Evolutionary conservation across 2,888 invertebrate genomes (phyloP).

Genomic region (Epinotia brunnichana): DNA sequence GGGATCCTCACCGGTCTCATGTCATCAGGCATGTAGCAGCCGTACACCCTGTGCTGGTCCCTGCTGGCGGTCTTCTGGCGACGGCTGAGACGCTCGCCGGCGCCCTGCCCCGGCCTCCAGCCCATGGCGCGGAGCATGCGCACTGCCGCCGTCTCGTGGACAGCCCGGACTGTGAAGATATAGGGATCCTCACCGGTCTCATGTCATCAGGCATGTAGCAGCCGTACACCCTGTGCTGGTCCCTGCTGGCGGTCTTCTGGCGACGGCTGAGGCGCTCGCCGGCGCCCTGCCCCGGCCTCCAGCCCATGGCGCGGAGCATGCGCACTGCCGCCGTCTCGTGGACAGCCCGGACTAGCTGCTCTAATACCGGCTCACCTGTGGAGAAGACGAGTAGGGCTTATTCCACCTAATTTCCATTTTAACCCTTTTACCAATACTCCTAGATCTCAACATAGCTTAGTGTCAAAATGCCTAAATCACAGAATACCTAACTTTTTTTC

Average conservation of each 20-base stretch:
- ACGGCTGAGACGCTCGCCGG: not conserved
- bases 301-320: slow-evolving; percentile 95
- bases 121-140: no score
- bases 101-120: no score
- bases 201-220: slow-evolving; percentile 75
- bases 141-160: not conserved
- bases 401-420: no score
- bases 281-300: slow-evolving; percentile 94
- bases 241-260: slow-evolving; percentile 61
- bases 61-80: not conserved
- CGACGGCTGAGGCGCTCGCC: slow-evolving; percentile 80
- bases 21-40: not conserved
- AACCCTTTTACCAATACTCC: no score
- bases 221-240: slow-evolving; percentile 72
- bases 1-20: not conserved
- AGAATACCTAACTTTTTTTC: no score
- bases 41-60: not conserved
- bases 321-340: slow-evolving; percentile 95
- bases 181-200: slow-evolving; percentile 66
- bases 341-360: slow-evolving; percentile 87
- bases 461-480: no score
- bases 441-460: no score
- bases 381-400: no score
- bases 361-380: slow-evolving; percentile 88
- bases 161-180: no score